Conservation (phyloP, 2,113 vertebrate species). For the Elephas maximus region DNA sequence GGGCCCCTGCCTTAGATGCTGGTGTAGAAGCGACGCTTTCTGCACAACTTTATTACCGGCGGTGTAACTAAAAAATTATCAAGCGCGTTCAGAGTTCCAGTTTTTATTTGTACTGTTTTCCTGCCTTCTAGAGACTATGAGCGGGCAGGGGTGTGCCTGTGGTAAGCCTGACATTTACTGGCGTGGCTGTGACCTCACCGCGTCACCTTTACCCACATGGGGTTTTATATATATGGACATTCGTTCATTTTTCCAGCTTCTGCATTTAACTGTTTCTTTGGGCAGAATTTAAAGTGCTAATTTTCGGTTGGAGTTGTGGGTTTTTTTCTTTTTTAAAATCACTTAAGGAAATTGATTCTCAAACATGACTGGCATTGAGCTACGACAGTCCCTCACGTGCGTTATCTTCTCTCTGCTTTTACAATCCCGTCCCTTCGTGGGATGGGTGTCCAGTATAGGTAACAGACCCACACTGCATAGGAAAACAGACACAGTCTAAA, state of each 20-base stretch:
- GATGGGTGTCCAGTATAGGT: neutral
- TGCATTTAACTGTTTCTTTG: neutral
- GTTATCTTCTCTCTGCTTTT: neutral
- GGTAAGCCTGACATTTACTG: slow-evolving; percentile 11
- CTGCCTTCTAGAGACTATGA: neutral
- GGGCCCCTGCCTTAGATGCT: neutral
- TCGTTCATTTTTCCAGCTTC: neutral
- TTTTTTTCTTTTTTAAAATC: neutral
- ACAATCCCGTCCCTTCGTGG: accelerated
- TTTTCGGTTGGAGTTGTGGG: neutral
- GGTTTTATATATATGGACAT: neutral
- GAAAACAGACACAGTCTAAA: neutral
- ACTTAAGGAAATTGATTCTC: neutral
- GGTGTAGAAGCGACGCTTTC: slow-evolving; percentile 66
- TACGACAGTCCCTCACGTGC: neutral
- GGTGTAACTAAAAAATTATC: slow-evolving; percentile 15
- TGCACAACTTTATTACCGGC: slow-evolving; percentile 78
- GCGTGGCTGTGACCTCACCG: neutral
- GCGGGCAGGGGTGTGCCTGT: neutral
- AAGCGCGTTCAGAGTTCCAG: neutral
- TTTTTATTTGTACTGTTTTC: neutral
- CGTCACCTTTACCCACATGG: neutral
- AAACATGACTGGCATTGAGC: neutral
- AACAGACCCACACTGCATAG: neutral
- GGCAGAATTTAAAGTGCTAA: slow-evolving; percentile 35